Percentiles rank a stretch among this genome's conserved stretches.
phyloP scores from a whole-genome alignment of 2,113 vertebrate genomes.

The Cinclus mexicanus region DNA sequence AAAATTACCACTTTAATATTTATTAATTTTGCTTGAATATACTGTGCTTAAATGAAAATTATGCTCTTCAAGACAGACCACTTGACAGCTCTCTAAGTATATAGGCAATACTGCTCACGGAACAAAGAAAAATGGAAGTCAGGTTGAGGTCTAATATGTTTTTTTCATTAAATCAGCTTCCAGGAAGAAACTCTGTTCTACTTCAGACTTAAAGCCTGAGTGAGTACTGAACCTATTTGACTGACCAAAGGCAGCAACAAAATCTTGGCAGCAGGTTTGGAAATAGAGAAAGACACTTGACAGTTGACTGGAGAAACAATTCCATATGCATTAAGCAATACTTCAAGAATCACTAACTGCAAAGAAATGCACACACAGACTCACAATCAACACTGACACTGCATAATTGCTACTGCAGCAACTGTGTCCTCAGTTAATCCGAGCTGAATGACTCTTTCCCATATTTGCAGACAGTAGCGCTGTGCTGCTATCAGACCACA shows the following conservation, averaged over 20 bases:
- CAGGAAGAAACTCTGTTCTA: background rate
- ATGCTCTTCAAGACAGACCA: background rate
- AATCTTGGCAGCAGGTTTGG: background rate
- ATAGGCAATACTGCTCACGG: background rate
- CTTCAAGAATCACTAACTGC: background rate
- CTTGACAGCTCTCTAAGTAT: background rate
- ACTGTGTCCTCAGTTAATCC: background rate
- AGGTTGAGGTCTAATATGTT: background rate
- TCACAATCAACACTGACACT: background rate
- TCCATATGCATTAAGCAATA: background rate
- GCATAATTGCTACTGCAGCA: background rate
- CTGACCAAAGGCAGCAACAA: background rate
- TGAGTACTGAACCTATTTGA: background rate
- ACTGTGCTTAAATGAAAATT: background rate
- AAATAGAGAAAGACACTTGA: background rate
- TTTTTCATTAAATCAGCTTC: background rate
- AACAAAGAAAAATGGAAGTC: background rate
- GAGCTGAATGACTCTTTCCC: rapidly evolving
- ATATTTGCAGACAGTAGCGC: background rate
- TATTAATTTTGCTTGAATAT: background rate
- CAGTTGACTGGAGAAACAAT: background rate
- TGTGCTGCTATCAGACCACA: background rate
- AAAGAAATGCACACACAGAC: background rate
- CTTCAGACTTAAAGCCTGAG: background rate
- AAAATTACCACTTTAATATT: background rate